Evolutionary conservation across 2,797 vertebrate genomes (phyloP).

Genomic region (Megaceryle alcyon): DNA sequence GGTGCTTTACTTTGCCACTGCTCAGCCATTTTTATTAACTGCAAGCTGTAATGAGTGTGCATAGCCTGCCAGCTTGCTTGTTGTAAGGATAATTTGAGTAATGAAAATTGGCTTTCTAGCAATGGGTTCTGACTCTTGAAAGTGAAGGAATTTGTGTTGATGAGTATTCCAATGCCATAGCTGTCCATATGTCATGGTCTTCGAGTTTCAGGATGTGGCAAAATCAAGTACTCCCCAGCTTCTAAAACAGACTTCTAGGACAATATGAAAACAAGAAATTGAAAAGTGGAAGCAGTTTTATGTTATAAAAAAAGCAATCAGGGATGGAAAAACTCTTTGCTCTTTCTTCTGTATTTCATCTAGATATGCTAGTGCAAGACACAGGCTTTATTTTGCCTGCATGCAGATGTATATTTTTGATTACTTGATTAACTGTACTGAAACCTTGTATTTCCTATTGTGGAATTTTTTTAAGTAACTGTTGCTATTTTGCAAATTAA

Average conservation of each 20-base stretch:
- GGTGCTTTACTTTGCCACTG: not conserved
- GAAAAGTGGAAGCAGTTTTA: not conserved
- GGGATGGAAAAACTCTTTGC: not conserved
- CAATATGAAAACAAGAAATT: not conserved
- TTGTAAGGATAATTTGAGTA: not conserved
- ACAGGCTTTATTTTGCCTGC: not conserved
- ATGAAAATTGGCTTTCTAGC: not conserved
- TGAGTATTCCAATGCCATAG: not conserved
- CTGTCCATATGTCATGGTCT: not conserved
- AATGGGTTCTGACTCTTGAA: not conserved
- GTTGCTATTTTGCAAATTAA: constrained; percentile 2
- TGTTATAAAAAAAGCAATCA: not conserved
- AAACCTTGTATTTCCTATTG: not conserved
- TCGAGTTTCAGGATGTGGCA: not conserved
- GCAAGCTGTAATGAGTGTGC: not conserved
- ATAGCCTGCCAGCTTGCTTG: not conserved
- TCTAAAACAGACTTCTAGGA: not conserved
- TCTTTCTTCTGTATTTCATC: not conserved
- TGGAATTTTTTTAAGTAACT: not conserved
- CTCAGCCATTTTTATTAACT: not conserved
- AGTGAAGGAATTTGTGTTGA: not conserved
- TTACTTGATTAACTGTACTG: not conserved
- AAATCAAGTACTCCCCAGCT: not conserved
- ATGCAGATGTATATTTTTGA: not conserved
- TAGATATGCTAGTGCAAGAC: not conserved